Evolutionary conservation across 2,797 vertebrate genomes (phyloP).

Genomic region (Protonibea diacanthus): DNA sequence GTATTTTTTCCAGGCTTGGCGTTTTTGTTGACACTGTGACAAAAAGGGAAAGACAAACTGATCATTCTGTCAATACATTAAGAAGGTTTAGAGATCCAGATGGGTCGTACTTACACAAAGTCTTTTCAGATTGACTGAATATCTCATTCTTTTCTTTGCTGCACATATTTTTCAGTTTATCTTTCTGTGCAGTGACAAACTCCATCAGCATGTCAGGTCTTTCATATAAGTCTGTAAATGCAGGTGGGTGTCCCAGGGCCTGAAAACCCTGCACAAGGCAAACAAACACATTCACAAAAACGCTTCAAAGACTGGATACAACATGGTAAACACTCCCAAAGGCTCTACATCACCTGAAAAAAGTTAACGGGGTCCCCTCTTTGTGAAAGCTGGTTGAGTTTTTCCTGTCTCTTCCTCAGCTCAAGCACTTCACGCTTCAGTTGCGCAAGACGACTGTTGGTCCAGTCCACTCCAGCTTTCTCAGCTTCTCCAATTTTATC

Average conservation of each 20-base stretch:
- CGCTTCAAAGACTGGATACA: neutral
- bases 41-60: neutral
- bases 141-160: conserved; percentile 26
- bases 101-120: conserved; percentile 25
- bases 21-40: conserved; percentile 8
- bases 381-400: conserved; percentile 47
- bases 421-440: conserved; percentile 45
- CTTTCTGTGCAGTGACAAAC: conserved; percentile 42
- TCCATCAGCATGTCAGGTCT: neutral
- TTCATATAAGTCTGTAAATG: neutral
- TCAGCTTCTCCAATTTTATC: conserved; percentile 58
- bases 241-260: conserved; percentile 33
- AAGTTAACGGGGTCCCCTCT: conserved; percentile 64
- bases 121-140: neutral
- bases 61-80: neutral
- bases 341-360: conserved; percentile 51
- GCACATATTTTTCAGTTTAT: conserved; percentile 46
- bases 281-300: neutral
- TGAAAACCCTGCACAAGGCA: conserved; percentile 38
- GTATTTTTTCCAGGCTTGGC: neutral
- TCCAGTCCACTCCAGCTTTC: conserved; percentile 61
- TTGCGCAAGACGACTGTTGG: neutral
- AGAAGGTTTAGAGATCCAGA: neutral
- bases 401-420: conserved; percentile 43
- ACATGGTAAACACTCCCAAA: neutral